Base-by-base conservation (phyloP, 2,113 vertebrate species). In the Nerophis ophidion region DNA sequence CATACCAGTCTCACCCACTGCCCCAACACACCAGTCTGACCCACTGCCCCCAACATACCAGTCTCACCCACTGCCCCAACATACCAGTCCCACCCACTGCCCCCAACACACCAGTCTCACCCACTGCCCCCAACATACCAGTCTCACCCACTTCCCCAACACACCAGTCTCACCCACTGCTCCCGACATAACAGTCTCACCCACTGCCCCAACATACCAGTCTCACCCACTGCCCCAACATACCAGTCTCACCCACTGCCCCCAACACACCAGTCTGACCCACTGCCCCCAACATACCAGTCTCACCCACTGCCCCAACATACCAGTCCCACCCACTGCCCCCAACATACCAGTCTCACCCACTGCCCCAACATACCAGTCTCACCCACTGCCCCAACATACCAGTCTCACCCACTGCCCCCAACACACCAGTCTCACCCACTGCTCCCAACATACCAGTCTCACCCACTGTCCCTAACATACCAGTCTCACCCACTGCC, bases 11-110 rank as follows among this genome's bases (percentile, higher is more conserved):
- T 61, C 67, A 65, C 19, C 35, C 53, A 40, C 15, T 57, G 73
- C 72, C 76, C 40, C 63, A n/a, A 70, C 65, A 79, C 66, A 72
- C 69, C 54, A 17, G 62, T 72, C 67, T 61, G 66, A 65, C 19
- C 35, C 53, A 40, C 15, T 57, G 73, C 72, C 76, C 40, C 63
- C 70, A 70, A 65, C 65, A 79, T 68, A 72, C 69, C 54, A 17
- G 62, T 72, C 67, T 61, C 67, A 65, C 19, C 35, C 53, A 40
- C 15, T 57, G 73, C 72, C 76, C 40, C 63, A n/a, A 70, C 65
- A 79, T 68, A 72, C 69, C 54, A 17, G 62, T 72, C 67, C 59
- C 67, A 65, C 19, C 35, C 53, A 40, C 15, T 57, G 73, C 72
- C 76, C 40, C 63, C 70, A 70, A 65, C 65, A 79, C 66, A 72